These are phyloP conservation scores for Ascaphus truei DNA, from an alignment of 2,113 vertebrate genomes.

Conservation along the genomic window DNA sequence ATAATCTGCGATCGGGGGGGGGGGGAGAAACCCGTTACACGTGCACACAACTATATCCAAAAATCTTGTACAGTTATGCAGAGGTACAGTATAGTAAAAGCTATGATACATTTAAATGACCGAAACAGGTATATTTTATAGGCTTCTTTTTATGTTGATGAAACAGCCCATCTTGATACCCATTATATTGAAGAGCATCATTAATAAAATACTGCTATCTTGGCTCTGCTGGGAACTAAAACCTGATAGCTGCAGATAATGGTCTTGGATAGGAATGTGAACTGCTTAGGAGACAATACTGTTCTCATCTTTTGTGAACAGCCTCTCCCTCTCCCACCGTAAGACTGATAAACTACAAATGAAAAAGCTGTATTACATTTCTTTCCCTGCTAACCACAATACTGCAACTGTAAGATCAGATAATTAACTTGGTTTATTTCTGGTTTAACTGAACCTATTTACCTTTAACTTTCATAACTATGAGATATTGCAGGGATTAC, in stretches of 20 bases:
- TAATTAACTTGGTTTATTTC: conserved; percentile 2
- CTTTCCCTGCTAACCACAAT: neutral
- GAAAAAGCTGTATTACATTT: conserved; percentile 10
- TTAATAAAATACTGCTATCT: conserved; percentile 51
- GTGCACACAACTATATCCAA: too few species aligned
- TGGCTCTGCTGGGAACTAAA: conserved; percentile 41
- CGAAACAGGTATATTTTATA: too few species aligned
- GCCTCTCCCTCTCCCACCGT: neutral
- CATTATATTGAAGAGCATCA: conserved; percentile 35
- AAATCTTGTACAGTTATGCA: too few species aligned
- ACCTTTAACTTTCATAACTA: conserved; percentile 1
- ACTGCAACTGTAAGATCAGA: neutral
- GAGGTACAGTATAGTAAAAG: too few species aligned
- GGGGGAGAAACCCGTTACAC: too few species aligned
- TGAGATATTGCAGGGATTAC: neutral
- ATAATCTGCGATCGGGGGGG: too few species aligned
- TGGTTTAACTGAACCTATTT: conserved; percentile 8
- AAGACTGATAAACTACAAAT: conserved; percentile 17
- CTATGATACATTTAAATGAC: too few species aligned
- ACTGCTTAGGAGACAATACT: conserved; percentile 28
- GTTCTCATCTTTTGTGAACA: neutral
- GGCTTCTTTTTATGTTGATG: neutral
- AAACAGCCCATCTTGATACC: neutral
- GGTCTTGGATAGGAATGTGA: conserved; percentile 40
- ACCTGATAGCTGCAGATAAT: conserved; percentile 48